Conservation (phyloP, 2,797 vertebrate species). For the Pipistrellus nathusii region DNA sequence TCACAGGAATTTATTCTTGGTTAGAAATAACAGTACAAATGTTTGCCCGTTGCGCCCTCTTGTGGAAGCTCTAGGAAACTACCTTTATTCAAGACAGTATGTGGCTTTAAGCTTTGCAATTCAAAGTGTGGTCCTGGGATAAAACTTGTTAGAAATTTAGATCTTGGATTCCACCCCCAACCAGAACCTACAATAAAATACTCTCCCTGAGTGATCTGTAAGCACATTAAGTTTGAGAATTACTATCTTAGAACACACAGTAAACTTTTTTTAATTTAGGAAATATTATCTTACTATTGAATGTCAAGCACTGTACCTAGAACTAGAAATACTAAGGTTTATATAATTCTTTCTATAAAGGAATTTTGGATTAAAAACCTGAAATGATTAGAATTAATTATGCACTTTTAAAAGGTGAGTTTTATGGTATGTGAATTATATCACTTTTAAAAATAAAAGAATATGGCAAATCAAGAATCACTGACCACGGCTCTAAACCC, state of each 20-base stretch:
- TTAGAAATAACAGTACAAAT: neutral
- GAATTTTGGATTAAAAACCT: neutral
- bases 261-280: neutral
- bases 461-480: neutral
- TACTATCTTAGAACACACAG: neutral
- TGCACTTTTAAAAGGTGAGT: neutral
- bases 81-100: neutral
- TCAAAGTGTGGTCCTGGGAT: neutral
- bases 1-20: neutral
- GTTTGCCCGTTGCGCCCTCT: constrained; percentile 68
- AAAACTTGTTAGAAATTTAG: neutral
- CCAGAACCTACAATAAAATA: constrained; percentile 3
- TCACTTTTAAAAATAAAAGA: neutral
- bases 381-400: neutral
- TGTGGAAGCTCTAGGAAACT: constrained; percentile 43
- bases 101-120: neutral
- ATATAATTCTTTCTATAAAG: neutral
- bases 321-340: constrained; percentile 2
- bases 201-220: neutral
- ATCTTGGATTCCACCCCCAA: neutral
- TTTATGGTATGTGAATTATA: neutral
- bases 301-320: neutral
- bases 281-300: neutral
- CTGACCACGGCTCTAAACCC: neutral
- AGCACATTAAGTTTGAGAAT: constrained; percentile 27